Percentiles rank a stretch among this genome's conserved stretches.
Conservation (phyloP, 1,140 invertebrate genomes). For the Scaptomyza graminum region DNA sequence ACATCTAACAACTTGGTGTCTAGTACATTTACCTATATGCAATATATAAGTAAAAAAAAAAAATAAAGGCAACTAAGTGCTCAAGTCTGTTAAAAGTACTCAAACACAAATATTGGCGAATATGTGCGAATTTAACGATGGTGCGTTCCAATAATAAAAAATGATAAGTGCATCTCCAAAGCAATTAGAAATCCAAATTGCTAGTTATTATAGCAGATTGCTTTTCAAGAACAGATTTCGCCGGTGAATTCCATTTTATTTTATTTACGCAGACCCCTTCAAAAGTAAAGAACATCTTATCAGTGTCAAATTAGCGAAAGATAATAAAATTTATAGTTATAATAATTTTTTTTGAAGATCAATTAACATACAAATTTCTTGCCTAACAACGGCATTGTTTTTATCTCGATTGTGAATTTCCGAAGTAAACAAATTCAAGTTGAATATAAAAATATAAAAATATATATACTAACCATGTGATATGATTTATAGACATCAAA, state of each 20-base stretch:
- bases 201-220: background rate
- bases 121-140: conserved; percentile 34
- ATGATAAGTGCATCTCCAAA: conserved; percentile 20
- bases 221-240: background rate
- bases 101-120: conserved; percentile 4
- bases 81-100: conserved; percentile 20
- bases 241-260: background rate
- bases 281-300: background rate
- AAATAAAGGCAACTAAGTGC: conserved; percentile 12
- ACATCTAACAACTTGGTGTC: conserved; percentile 20
- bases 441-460: background rate
- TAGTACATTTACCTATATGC: background rate
- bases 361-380: too few relatives aligned
- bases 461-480: background rate
- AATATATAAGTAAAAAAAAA: conserved; percentile 11
- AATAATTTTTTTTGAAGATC: too few relatives aligned
- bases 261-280: background rate
- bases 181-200: conserved; percentile 14
- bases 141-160: conserved; percentile 25
- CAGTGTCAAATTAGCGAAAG: too few relatives aligned
- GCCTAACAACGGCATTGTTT: too few relatives aligned
- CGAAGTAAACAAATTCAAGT: too few relatives aligned
- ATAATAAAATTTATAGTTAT: too few relatives aligned
- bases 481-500: background rate
- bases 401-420: too few relatives aligned